Conservation (phyloP, 1,140 invertebrate genomes). For the Drosophila simulans region DNA sequence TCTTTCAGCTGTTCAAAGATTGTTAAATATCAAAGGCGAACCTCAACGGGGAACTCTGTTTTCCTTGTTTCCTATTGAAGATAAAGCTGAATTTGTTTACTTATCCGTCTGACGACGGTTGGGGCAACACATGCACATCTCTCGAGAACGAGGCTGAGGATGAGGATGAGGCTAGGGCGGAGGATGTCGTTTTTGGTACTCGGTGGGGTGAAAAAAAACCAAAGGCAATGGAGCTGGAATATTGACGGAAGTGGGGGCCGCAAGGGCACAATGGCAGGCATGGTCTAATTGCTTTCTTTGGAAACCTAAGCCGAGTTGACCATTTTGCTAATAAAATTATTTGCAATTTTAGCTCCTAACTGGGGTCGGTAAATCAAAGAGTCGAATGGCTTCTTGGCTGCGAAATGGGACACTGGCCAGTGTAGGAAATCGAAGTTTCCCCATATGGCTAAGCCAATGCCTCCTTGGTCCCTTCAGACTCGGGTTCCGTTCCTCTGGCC, state of each 20-base stretch:
- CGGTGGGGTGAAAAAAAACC: not conserved
- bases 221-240: not conserved
- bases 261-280: conserved; percentile 9
- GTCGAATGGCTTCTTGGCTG: no score
- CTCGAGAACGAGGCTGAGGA: not conserved
- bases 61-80: conserved; percentile 44
- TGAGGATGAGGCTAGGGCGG: not conserved
- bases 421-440: conserved; percentile 1
- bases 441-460: conserved; percentile 19
- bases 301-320: no score
- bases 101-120: conserved; percentile 33
- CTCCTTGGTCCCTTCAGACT: conserved; percentile 25
- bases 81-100: conserved; percentile 50
- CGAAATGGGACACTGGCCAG: not conserved
- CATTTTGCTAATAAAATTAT: no score
- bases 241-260: conserved; percentile 14
- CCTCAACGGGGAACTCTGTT: conserved; percentile 39
- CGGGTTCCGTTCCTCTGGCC: conserved; percentile 12
- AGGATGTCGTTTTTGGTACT: conserved; percentile 1
- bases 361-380: no score
- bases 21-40: conserved; percentile 53
- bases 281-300: conserved; percentile 26
- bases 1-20: conserved; percentile 57
- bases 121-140: conserved; percentile 21
- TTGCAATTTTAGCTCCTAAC: no score